Evolutionary conservation across 2,888 invertebrate genomes (phyloP), one percentile per base, ranked within the genome.

Genomic region (Dolomedes plantarius): DNA sequence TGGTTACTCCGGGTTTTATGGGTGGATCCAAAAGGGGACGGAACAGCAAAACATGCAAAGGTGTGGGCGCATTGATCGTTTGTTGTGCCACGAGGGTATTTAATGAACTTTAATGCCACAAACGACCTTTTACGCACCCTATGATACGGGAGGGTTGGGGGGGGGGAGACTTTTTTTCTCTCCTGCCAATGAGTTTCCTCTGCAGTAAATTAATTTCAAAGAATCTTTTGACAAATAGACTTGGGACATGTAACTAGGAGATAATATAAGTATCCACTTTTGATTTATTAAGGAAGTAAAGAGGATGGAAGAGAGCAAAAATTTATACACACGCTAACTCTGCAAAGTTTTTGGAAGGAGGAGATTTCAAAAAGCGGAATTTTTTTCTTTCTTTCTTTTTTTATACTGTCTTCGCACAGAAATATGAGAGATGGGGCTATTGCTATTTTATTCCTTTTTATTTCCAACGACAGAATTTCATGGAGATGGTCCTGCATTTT

Each of bases 21-120:
- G 83, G 77, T 77, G 83, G 77, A 77, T 77, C 83, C 77, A 50
- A 68, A 56, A 39, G 73, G 75, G 77, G 83, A 85, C 72, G 83
- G 76, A 73, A 77, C 77, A 77, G 72, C 77, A 85, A 85, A 85
- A 72, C 77, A 77, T 77, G 83, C 83, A 85, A 46, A 85, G 83
- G 72, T 85, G 83, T 68, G 65, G 50, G 50, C 32, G 76, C 83
- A 85, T 85, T 85, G 83, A 85, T 85, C 83, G 83, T 36, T 67
- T 27, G 29, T 62, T 29, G 62, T 73, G 56, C 56, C 68, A 68
- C 67, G 74, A 46, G 77, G 73, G 31, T 77, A 67, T 77, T 85
- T 85, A 85, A 85, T 85, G 77, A 85, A 73, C 77, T 85, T 72
- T 50, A 50, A 72, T 56, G 32, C 32, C 29, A 23, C 28, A 29